A percentile compares a stretch with the other conserved stretches of the same genome.
Evolutionary conservation across 2,888 invertebrate species (phyloP).

Genomic region (Acleris literana): DNA sequence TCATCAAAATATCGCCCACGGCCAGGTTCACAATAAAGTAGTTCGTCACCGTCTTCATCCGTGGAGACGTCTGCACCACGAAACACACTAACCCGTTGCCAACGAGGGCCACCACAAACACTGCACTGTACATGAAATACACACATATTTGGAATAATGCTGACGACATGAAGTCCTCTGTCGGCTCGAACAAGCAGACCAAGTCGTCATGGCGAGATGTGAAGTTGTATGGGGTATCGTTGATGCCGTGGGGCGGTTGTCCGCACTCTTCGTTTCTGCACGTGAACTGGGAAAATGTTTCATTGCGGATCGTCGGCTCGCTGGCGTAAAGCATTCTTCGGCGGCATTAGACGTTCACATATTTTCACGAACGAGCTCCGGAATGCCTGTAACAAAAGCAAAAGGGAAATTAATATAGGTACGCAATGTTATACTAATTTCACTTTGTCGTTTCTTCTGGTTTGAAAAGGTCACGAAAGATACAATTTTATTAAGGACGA

Average conservation of each 20-base stretch:
- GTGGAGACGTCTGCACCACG: constrained; percentile 88
- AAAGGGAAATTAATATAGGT: not conserved
- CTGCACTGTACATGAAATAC: constrained; percentile 84
- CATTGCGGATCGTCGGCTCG: constrained; percentile 31
- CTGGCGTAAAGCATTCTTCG: constrained; percentile 35
- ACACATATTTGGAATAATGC: constrained; percentile 83
- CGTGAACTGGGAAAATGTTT: constrained; percentile 7
- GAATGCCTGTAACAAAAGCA: constrained; percentile 22
- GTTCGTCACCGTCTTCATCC: constrained; percentile 93
- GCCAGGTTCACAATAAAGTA: constrained; percentile 92
- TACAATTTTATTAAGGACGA: too few species aligned
- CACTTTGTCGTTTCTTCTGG: not conserved
- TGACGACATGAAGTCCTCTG: constrained; percentile 40
- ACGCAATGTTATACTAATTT: too few species aligned
- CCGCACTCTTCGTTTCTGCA: constrained; percentile 23
- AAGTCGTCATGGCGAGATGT: constrained; percentile 26
- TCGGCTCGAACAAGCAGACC: constrained; percentile 35
- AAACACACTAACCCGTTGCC: constrained; percentile 90
- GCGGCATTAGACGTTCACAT: constrained; percentile 33
- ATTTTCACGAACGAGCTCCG: constrained; percentile 10
- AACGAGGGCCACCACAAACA: constrained; percentile 85
- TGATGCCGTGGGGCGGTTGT: constrained; percentile 8
- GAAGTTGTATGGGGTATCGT: constrained; percentile 24
- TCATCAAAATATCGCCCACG: constrained; percentile 91
- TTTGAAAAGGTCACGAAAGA: not conserved